phyloP scores from a whole-genome alignment of 2,888 invertebrate species.

The Trachelus tabidus region DNA sequence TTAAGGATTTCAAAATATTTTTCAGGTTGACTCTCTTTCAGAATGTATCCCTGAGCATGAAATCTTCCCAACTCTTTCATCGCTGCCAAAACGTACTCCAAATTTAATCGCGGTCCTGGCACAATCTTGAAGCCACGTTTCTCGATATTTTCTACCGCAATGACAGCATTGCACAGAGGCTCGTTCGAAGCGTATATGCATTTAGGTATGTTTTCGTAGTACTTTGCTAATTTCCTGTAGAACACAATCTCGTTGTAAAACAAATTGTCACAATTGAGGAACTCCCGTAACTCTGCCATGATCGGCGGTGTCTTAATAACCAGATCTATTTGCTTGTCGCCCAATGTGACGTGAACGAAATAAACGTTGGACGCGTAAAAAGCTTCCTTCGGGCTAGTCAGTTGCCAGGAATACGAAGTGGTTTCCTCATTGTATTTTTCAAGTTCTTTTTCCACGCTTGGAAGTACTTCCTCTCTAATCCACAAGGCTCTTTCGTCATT shows the following conservation, averaged over 20 bases:
- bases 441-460: not conserved
- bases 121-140: not conserved
- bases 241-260: constrained; percentile 12
- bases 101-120: not conserved
- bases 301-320: not conserved
- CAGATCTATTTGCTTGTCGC: not conserved
- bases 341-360: not conserved
- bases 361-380: not conserved
- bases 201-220: constrained; percentile 8
- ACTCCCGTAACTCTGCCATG: not conserved
- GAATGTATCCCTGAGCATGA: constrained; percentile 7
- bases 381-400: not conserved
- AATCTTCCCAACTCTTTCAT: constrained; percentile 2
- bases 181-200: constrained; percentile 2
- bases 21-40: constrained; percentile 1
- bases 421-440: not conserved
- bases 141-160: constrained; percentile 8
- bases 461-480: not conserved
- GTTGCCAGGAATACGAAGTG: not conserved
- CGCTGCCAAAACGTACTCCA: constrained; percentile 4
- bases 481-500: not conserved
- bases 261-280: not conserved
- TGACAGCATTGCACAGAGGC: not conserved
- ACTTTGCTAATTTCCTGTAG: constrained; percentile 2
- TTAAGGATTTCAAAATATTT: not conserved